phyloP scores from a whole-genome alignment of 1,140 invertebrate genomes.

The Brachionus paranguensis region DNA sequence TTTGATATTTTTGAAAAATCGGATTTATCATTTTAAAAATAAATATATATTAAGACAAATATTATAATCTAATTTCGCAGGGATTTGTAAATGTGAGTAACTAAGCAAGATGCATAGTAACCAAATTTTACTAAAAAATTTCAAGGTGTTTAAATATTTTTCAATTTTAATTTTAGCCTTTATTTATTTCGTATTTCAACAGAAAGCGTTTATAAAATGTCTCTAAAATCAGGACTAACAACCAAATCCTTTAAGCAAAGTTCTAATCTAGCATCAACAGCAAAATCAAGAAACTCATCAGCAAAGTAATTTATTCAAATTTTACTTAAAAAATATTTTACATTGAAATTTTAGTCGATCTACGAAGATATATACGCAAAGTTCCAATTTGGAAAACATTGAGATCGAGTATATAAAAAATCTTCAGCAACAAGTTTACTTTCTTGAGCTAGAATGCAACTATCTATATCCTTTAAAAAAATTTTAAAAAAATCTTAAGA shows the following conservation, averaged over 20 bases:
- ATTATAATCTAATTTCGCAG: neutral
- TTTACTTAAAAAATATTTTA: too few relatives aligned
- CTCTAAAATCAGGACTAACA: neutral
- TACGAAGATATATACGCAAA: neutral
- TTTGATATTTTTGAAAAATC: too few relatives aligned
- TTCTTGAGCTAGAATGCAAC: constrained; percentile 54
- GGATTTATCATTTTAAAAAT: too few relatives aligned
- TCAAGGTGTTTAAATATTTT: neutral
- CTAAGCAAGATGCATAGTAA: constrained; percentile 15
- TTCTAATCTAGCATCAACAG: neutral
- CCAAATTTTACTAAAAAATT: neutral
- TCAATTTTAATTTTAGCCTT: neutral
- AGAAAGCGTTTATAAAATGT: neutral
- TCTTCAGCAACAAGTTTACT: constrained; percentile 55
- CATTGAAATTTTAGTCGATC: neutral
- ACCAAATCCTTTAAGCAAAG: constrained; percentile 2
- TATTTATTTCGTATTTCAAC: neutral
- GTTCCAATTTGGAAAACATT: constrained; percentile 43
- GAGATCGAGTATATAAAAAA: constrained; percentile 56
- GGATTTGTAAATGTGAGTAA: neutral
- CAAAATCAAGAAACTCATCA: neutral
- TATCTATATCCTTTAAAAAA: constrained; percentile 54
- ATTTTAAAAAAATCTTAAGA: neutral
- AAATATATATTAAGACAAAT: neutral
- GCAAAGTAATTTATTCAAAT: neutral